These are phyloP conservation scores for Coptotermes formosanus DNA, from an alignment of 1,140 invertebrate species.

Conservation along the genomic window DNA sequence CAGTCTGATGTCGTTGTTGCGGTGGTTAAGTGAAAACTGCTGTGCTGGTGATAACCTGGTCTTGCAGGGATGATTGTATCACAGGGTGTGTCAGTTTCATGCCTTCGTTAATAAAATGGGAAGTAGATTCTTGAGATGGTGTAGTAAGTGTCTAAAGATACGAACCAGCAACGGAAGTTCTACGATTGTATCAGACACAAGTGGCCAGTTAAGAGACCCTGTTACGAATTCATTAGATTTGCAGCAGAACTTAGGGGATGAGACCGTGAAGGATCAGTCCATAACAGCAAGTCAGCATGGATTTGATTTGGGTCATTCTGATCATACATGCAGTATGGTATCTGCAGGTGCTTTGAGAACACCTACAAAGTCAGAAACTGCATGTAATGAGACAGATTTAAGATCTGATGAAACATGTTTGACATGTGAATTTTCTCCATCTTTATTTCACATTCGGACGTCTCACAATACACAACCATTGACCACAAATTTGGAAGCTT, in stretches of 20 bases:
- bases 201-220: neutral
- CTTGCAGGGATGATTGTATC: neutral
- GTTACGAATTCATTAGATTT: neutral
- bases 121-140: neutral
- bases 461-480: neutral
- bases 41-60: neutral
- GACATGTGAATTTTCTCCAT: too few relatives aligned
- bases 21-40: neutral
- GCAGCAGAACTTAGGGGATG: neutral
- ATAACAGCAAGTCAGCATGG: neutral
- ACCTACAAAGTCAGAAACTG: neutral
- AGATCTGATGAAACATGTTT: too few relatives aligned
- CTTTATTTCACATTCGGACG: too few relatives aligned
- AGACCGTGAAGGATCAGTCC: neutral
- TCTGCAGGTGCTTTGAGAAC: neutral
- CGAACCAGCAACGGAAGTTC: neutral
- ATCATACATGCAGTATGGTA: neutral
- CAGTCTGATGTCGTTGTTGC: neutral
- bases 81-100: neutral
- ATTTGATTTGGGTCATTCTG: neutral
- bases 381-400: too few relatives aligned
- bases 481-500: too few relatives aligned
- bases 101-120: neutral
- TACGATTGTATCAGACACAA: neutral
- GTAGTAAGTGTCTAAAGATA: neutral